Evolutionary conservation across 2,113 vertebrate species (phyloP), one percentile per base, ranked within the genome.

Genomic region (Benitochromis conjunctus): DNA sequence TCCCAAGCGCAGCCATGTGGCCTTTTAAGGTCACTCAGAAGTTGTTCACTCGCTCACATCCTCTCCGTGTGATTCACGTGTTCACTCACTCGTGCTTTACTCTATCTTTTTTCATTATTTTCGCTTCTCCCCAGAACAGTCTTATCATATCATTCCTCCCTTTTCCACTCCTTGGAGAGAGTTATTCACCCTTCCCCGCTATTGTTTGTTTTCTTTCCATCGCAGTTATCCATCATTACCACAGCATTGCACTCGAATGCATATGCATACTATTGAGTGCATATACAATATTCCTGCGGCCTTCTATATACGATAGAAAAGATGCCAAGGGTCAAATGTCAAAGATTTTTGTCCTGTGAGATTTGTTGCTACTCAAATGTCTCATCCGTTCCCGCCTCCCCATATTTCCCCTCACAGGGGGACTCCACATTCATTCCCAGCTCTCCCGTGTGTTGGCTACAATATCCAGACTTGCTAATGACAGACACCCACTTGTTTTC

Each of bases 21-120:
- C 94, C 95, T 92, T 95, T 94, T 95, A 95, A 92, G 94, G 94
- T 91, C 92, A 90, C 83, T 82, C 60, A 55, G 60, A 92, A 86
- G 79, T 86, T 38, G 76, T 92, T 92, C 85, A 86, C 71, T 86
- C 21, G 3, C 79, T 85, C 86, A 80, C 74, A 24, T 48, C n/a
- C 74, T 64, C 71, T 66, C 53, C 1, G 5, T 9, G 21, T 46
- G 13, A n/a, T 48, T 86, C 34, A 62, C 36, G 21, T 8, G 19
- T 66, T 88, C 82, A 79, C 19, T 29, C 26, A 48, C 34, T 66
- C 16, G 2, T 31, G 14, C 82, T 34, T 38, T 4, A 29, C 57
- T 74, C 51, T 10, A 14, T 79, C 7, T 29, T 54, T 64, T 29
- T 31, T 6, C 21, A 34, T 6, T 13, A 36, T 76, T 79, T 84